Evolutionary conservation across 1,140 invertebrate species (phyloP), one percentile per base, ranked within the genome.

Genomic region (Asbolus verrucosus): DNA sequence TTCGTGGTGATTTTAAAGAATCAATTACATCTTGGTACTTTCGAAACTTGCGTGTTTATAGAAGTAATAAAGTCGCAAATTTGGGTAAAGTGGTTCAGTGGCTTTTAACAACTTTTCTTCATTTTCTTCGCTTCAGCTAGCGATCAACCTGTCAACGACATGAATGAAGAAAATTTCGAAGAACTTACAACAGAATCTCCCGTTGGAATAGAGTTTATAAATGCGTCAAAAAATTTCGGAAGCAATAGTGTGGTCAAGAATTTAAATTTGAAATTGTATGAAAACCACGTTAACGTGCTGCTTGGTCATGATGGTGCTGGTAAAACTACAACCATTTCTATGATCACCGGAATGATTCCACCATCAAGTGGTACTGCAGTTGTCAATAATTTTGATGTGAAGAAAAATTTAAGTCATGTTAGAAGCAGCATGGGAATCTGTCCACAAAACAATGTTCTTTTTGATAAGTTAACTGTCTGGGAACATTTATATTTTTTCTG

Each of bases 391-490:
- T 85, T 83, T 76, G 88, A 91, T 78, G 89, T 92, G 15, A 78
- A 82, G 9, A 85, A 80, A 3, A 81, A 88, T 39, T 83, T 86
- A 67, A 77, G 78, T 15, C 76, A 65, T 6, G 90, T 92, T 0
- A 84, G 92, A 13, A 81, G 84, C 33, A 90, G 88, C 63, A 82
- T 96, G 1, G 93, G 94, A 2, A 83, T 95, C 6, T 98, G 96
- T 83, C 96, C 96, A 8, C 97, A 98, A 80, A 93, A 97, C 80
- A 94, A 98, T 81, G 91, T 97, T 68, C 84, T 98, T 0, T 97
- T 97, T 80, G 89, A 94, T 61, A 90, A 93, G 73, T 84, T 98
- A 46, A 97, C 91, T 13, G 95, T 97, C 0, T 83, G 86, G 24
- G 93, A 98, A 82, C 95, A 98, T 82, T 84, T 98, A 8, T 82